Evolutionary conservation across 1,140 invertebrate species (phyloP), one percentile per base, ranked within the genome.

Genomic region (Dreissena polymorpha): DNA sequence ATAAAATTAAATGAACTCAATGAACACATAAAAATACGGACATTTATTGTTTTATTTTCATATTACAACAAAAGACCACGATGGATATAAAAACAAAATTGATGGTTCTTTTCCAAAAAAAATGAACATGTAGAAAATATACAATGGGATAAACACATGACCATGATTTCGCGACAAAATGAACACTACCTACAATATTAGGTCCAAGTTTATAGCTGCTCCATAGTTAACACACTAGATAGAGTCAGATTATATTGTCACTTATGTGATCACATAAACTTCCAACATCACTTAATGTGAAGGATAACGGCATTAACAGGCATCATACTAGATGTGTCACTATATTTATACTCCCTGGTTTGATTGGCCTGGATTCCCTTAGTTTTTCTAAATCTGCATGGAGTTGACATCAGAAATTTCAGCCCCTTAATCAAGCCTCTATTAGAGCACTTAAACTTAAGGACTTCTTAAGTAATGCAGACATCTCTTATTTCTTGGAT

Each of bases 361-460:
- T 23, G 60, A 55, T 21, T 55, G 50, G 49, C 29, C 51, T 50
- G 50, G 21, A 25, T 53, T 69, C 67, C 65, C 76, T 68, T 78
- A 57, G 51, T 57, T 72, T 53, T 71, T 53, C 74, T 64, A 57
- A 29, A 71, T 67, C 79, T 64, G 70, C 71, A 51, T 82, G 65
- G 69, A 60, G 29, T 57, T 12, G n/a, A n/a, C 51, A 25, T 67
- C 49, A 60, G 16, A 60, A 39, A 39, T 23, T 49, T 53, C 39
- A 53, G 63, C 63, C 69, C 63, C 79, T 82, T 73, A 73, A 73
- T 67, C 72, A 74, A 82, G 71, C 63, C 79, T 74, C 71, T 53
- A 12, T 64, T 23, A 71, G 79, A 82, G 79, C 79, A 82, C 79
- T 82, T 73, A 72, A 82, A 25, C 21, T 82, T 82, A 82, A 82